phyloP scores from a whole-genome alignment of 2,797 vertebrate species.

The Urocyon cinereoargenteus region DNA sequence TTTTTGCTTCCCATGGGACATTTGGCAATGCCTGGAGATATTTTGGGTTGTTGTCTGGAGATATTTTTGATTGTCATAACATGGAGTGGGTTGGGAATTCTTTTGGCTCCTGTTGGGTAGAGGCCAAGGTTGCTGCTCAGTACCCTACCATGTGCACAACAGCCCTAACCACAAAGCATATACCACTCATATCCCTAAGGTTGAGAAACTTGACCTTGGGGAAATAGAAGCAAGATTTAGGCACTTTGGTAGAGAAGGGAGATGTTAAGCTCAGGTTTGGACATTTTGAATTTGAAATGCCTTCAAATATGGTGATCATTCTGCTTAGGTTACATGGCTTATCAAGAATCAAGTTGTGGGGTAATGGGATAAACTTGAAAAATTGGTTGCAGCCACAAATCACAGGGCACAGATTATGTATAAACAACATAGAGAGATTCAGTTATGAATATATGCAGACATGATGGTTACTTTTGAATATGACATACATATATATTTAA shows the following conservation, averaged over 20 bases:
- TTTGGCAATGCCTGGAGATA: background rate
- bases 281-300: slow-evolving; percentile 1
- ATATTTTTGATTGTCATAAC: background rate
- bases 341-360: background rate
- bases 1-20: background rate
- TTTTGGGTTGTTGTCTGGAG: background rate
- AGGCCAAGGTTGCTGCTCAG: background rate
- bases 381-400: background rate
- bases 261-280: background rate
- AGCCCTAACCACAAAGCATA: background rate
- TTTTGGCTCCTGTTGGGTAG: background rate
- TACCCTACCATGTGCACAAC: fast-evolving
- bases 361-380: background rate
- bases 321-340: background rate
- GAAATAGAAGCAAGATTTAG: background rate
- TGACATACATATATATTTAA: background rate
- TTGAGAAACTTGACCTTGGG: background rate
- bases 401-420: background rate
- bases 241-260: background rate
- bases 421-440: background rate
- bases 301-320: background rate
- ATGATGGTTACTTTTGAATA: background rate
- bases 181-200: background rate
- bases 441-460: background rate
- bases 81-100: background rate